Conservation (phyloP, 2,888 invertebrate genomes). For the Psylliodes chrysocephalus region DNA sequence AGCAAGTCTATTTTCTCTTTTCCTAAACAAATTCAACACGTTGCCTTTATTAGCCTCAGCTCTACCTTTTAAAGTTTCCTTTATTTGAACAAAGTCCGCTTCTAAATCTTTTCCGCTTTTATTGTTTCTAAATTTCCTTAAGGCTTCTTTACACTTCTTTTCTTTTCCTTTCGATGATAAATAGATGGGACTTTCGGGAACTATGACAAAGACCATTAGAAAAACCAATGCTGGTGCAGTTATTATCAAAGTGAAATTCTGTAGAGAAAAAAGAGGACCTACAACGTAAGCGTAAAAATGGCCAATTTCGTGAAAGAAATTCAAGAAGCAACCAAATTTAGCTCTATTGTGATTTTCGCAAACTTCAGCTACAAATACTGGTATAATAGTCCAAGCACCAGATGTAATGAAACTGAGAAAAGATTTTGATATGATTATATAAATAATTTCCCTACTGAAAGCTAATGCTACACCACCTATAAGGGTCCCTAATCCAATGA, state of each 20-base stretch:
- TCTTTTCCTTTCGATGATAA: neutral
- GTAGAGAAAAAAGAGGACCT: conserved; percentile 14
- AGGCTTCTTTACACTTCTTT: neutral
- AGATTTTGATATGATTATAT: neutral
- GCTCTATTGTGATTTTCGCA: conserved; percentile 35
- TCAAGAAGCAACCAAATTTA: conserved; percentile 27
- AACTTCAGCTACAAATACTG: conserved; percentile 30
- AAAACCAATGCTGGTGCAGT: neutral
- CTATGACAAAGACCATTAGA: neutral
- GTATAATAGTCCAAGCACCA: neutral
- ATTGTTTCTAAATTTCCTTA: conserved; percentile 23
- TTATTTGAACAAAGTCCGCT: conserved; percentile 12
- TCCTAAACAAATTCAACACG: neutral
- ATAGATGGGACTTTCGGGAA: conserved; percentile 29
- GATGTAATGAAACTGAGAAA: neutral
- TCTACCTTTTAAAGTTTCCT: neutral
- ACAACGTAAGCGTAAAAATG: conserved; percentile 22
- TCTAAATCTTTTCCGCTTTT: conserved; percentile 23
- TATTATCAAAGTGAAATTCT: conserved; percentile 20
- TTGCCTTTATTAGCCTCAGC: neutral
- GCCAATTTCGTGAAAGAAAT: conserved; percentile 15
- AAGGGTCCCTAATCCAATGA: conserved; percentile 72
- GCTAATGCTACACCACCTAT: conserved; percentile 57
- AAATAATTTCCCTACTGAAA: conserved; percentile 32
- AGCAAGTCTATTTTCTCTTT: conserved; percentile 1